These are phyloP conservation scores for Meteorus colon DNA, from an alignment of 2,888 invertebrate species.

Conservation along the genomic window DNA sequence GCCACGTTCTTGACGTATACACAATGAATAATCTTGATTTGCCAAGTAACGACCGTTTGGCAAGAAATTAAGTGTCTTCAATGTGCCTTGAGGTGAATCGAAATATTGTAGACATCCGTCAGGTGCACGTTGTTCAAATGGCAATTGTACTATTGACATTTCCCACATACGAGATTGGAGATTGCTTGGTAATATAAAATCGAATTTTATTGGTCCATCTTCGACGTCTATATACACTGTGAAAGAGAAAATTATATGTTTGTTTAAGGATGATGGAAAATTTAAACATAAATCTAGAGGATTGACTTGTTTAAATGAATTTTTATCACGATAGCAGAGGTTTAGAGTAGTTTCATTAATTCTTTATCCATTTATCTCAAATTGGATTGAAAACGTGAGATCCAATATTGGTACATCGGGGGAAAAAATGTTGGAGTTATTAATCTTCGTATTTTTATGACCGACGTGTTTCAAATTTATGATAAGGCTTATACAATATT, in stretches of 20 bases:
- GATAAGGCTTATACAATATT: too few species aligned
- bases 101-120: slow-evolving; percentile 86
- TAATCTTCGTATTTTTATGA: too few species aligned
- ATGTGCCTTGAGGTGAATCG: slow-evolving; percentile 77
- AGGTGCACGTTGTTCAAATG: slow-evolving; percentile 85
- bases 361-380: too few species aligned
- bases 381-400: too few species aligned
- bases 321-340: too few species aligned
- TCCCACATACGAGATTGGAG: slow-evolving; percentile 86
- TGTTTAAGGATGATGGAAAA: too few species aligned
- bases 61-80: slow-evolving; percentile 87
- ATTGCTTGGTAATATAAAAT: slow-evolving; percentile 76
- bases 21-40: slow-evolving; percentile 85
- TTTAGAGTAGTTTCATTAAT: too few species aligned
- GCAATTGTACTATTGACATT: slow-evolving; percentile 84
- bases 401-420: too few species aligned
- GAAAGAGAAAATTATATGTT: slow-evolving; percentile 54
- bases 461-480: too few species aligned
- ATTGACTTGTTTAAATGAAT: too few species aligned
- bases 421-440: too few species aligned
- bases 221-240: slow-evolving; percentile 83
- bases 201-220: slow-evolving; percentile 75
- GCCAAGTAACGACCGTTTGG: slow-evolving; percentile 88
- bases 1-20: slow-evolving; percentile 81
- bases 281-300: too few species aligned